These are phyloP conservation scores for Coregonus clupeaformis DNA, from an alignment of 2,113 vertebrate genomes.

Conservation along the genomic window DNA sequence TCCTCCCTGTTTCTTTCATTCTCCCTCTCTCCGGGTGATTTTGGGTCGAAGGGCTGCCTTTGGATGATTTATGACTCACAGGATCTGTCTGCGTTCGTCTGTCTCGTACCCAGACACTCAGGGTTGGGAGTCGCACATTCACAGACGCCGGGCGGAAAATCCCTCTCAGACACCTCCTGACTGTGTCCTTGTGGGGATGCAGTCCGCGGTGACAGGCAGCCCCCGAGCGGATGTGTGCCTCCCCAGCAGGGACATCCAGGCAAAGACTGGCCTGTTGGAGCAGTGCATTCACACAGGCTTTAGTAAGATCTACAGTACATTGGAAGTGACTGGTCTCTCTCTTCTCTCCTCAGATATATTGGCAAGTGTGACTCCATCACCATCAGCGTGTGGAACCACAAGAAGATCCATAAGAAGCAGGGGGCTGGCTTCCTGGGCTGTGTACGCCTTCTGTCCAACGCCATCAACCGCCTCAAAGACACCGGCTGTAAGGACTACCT, in stretches of 20 bases:
- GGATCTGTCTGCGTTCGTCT: conserved; percentile 22
- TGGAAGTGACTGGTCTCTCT: neutral
- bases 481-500: conserved; percentile 92
- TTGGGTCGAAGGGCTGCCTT: neutral
- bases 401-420: conserved; percentile 99
- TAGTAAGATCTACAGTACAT: conserved; percentile 1
- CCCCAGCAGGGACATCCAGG: conserved; percentile 27
- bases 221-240: conserved; percentile 3
- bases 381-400: conserved; percentile 98
- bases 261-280: neutral
- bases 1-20: conserved; percentile 23
- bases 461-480: conserved; percentile 98
- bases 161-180: conserved; percentile 13
- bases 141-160: conserved; percentile 39
- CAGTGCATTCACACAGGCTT: neutral
- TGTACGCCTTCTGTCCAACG: conserved; percentile 95
- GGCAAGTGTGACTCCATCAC: conserved; percentile 98
- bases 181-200: neutral
- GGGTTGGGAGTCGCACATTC: conserved; percentile 40
- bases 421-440: conserved; percentile 98
- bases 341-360: conserved; percentile 81
- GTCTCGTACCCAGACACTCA: conserved; percentile 21
- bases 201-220: neutral
- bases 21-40: conserved; percentile 7
- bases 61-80: conserved; percentile 44